Percentiles rank a stretch among this genome's conserved stretches.
Evolutionary conservation across 2,888 invertebrate genomes (phyloP).

Genomic region (Tipula lateralis): DNA sequence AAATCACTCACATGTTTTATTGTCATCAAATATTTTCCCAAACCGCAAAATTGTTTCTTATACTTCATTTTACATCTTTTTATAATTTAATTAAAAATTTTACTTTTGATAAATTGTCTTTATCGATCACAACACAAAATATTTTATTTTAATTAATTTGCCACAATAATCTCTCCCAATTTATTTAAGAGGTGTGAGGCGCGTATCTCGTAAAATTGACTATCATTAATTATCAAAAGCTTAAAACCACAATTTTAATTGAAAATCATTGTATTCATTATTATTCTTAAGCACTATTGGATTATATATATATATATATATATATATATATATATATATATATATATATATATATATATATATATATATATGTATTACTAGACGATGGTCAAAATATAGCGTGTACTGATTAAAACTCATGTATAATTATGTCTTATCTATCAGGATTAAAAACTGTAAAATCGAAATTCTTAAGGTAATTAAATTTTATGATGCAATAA

Average conservation of each 20-base stretch:
- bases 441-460: neutral
- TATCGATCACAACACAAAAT: neutral
- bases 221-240: constrained; percentile 7
- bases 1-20: neutral
- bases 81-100: neutral
- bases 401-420: neutral
- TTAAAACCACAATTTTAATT: constrained; percentile 11
- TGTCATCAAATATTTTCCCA: neutral
- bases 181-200: neutral
- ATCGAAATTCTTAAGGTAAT: neutral
- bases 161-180: neutral
- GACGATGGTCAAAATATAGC: neutral
- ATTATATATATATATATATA: neutral
- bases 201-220: neutral
- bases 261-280: neutral
- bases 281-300: neutral
- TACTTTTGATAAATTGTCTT: neutral
- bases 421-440: neutral
- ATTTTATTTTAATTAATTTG: neutral
- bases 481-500: neutral
- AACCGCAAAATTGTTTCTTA: neutral
- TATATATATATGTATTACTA: no score
- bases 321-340: neutral
- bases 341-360: neutral
- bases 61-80: neutral